These are phyloP conservation scores for Zoanthus sansibaricus DNA, from an alignment of 92 coral and sea anemone species.

Conservation along the genomic window DNA sequence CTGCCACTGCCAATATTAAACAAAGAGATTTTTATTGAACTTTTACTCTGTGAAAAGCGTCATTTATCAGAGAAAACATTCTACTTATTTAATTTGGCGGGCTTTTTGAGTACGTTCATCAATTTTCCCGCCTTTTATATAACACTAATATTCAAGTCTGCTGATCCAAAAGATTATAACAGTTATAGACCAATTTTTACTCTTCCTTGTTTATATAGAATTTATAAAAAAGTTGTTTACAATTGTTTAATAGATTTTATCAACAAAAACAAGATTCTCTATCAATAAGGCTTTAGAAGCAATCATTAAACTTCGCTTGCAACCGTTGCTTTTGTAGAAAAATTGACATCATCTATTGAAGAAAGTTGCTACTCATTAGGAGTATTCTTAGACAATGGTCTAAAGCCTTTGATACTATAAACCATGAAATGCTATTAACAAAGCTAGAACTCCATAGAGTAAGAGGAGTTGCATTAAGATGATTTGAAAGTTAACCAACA, in stretches of 20 bases:
- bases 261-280: neutral
- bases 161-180: conserved; percentile 32
- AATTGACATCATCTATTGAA: neutral
- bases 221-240: conserved; percentile 34
- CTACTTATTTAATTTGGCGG: no score
- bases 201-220: conserved; percentile 36
- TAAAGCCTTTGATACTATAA: neutral
- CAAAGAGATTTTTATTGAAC: no score
- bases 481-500: neutral
- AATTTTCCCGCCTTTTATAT: no score
- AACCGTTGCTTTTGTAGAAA: neutral
- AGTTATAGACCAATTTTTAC: conserved; percentile 37
- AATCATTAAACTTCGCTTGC: neutral
- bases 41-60: no score
- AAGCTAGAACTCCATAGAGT: neutral
- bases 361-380: neutral
- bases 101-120: no score
- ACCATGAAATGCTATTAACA: no score
- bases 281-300: neutral
- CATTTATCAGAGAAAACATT: no score
- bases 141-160: conserved; percentile 45
- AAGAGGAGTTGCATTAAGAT: neutral
- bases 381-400: neutral
- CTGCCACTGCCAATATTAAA: no score
- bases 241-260: neutral